Evolutionary conservation across 2,113 vertebrate species (phyloP).

Genomic region (Chlamydotis undulata): DNA sequence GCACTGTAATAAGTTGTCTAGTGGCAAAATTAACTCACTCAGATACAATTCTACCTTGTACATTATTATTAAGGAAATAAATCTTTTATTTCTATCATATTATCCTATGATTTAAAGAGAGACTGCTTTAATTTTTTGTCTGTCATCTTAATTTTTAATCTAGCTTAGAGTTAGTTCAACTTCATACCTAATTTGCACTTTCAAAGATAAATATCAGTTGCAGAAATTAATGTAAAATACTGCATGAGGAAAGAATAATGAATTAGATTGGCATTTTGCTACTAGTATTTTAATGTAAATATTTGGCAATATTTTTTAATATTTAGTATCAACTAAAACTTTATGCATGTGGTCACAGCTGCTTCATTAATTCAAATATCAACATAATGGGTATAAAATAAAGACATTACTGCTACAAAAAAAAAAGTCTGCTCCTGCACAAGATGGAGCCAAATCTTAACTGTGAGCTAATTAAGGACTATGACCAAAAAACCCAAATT

Average conservation of each 20-base stretch:
- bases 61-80: background rate
- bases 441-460: background rate
- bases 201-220: background rate
- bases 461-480: background rate
- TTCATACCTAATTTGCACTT: background rate
- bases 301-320: background rate
- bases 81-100: background rate
- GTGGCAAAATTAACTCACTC: background rate
- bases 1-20: background rate
- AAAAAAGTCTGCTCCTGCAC: background rate
- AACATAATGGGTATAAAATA: background rate
- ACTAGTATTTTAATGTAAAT: background rate
- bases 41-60: background rate
- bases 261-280: background rate
- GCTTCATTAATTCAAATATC: background rate
- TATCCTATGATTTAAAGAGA: background rate
- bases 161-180: background rate
- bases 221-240: background rate
- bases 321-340: background rate
- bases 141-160: background rate
- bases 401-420: background rate
- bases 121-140: background rate
- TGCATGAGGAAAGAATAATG: background rate
- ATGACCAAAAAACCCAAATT: background rate
- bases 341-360: background rate